Evolutionary conservation across 1,140 invertebrate species (phyloP).

Genomic region (Heliothis virescens): DNA sequence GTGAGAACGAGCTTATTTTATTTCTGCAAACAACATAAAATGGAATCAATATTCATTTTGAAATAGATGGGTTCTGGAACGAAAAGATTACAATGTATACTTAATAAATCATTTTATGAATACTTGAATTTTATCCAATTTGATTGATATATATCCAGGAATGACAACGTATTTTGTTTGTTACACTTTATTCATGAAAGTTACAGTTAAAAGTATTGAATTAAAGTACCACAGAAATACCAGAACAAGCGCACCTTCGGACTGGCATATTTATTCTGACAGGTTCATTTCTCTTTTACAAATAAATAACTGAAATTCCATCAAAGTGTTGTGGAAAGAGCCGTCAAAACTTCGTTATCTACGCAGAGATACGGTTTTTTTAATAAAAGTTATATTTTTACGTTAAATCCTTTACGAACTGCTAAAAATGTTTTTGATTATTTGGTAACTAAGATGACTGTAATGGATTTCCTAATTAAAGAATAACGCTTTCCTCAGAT

Average conservation of each 20-base stretch:
- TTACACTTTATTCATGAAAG: too few species aligned
- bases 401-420: constrained; percentile 8
- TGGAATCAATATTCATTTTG: constrained; percentile 13
- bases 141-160: too few species aligned
- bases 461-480: too few species aligned
- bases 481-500: too few species aligned
- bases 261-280: constrained; percentile 13
- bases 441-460: background rate
- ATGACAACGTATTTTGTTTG: too few species aligned
- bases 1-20: background rate
- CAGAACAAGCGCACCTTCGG: constrained; percentile 9
- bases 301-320: constrained; percentile 27
- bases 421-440: background rate
- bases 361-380: background rate
- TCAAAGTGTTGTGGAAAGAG: constrained; percentile 13
- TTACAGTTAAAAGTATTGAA: background rate
- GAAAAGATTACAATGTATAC: constrained; percentile 21
- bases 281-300: constrained; percentile 6
- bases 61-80: background rate
- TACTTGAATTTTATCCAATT: too few species aligned
- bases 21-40: background rate
- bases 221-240: constrained; percentile 4
- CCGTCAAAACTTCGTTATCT: background rate
- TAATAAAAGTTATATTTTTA: constrained; percentile 5
- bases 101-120: background rate